These are phyloP conservation scores for Ctena decussata DNA, from an alignment of 2,888 invertebrate species.

Conservation along the genomic window DNA sequence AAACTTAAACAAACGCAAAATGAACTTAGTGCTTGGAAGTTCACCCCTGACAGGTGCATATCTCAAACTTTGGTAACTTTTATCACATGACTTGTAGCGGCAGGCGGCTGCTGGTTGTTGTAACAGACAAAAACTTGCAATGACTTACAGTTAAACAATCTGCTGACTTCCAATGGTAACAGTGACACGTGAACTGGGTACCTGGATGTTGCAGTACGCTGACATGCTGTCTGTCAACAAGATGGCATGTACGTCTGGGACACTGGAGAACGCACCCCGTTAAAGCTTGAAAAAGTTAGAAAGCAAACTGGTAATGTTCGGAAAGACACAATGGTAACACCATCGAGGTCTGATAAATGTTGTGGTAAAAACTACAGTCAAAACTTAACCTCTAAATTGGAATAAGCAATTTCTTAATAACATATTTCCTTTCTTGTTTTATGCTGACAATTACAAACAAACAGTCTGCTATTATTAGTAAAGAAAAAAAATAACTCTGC, in stretches of 20 bases:
- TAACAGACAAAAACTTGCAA: slow-evolving; percentile 19
- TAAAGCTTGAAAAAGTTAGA: neutral
- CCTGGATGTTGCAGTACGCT: neutral
- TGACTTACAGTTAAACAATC: neutral
- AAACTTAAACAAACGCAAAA: slow-evolving; percentile 98
- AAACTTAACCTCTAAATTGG: too few species aligned
- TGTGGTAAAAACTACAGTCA: neutral
- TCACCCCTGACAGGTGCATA: slow-evolving; percentile 96
- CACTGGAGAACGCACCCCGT: neutral
- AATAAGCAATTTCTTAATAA: too few species aligned
- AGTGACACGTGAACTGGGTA: slow-evolving; percentile 1
- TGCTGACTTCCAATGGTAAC: neutral
- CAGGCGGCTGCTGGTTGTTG: neutral
- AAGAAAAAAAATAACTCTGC: too few species aligned
- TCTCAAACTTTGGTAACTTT: slow-evolving; percentile 74
- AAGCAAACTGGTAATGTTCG: neutral
- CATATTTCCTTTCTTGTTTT: too few species aligned
- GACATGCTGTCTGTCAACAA: neutral
- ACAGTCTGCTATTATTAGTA: too few species aligned
- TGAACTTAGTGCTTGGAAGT: slow-evolving; percentile 99
- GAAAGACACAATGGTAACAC: neutral
- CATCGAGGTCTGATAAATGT: neutral
- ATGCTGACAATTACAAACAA: too few species aligned
- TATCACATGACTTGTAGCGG: slow-evolving; percentile 58
- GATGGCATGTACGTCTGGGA: neutral